Evolutionary conservation across 2,888 invertebrate genomes (phyloP), one percentile per base, ranked within the genome.

Genomic region (Eremobia ochroleuca): DNA sequence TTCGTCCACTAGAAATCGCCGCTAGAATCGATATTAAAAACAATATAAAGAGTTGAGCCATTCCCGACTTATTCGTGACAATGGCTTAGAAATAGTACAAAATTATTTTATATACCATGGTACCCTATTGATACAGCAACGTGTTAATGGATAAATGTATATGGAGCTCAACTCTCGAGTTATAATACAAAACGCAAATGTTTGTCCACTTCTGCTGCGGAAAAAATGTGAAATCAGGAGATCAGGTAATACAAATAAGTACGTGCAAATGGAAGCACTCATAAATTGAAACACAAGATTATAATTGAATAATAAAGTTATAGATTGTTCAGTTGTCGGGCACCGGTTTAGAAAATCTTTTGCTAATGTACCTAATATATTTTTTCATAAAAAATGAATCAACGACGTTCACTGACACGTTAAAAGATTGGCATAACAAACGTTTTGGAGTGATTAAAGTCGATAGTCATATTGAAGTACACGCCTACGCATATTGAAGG

Each of bases 11-110:
- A 21, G 88, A 84, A 40, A 90, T 52, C 77, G 89, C 88, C 15
- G 92, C 76, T 62, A 93, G 28, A 21, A 91, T 73, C 8, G 91
- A 75, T 52, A 94, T 65, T 75, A 92, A 75, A 11, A 94, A 73
- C 43, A 93, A 55, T 55, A 91, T 59, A 31, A 90, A 87, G 25
- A 91, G 81, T 80, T 90, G 91, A 77, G 92, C 92, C 95, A 95
- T 95, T 83, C 81, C 92, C 83, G 62, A 84, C 72, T 76, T 65
- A 43, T 68, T 73, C 46, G 49, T 62, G 71, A 87, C 37, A 77
- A 89, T 89, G 85, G 75, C 40, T 64, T 65, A 72, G 67, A 76
- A 66, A 61, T 73, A 72, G 66, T 75, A 73, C 68, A 81, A 88
- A 79, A 43, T 73, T 77, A 78, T 86, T 90, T 90, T 91, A 91